A percentile compares a stretch with the other conserved stretches of the same genome.
Evolutionary conservation across 2,113 vertebrate genomes (phyloP).

Genomic region (Notechis scutatus): DNA sequence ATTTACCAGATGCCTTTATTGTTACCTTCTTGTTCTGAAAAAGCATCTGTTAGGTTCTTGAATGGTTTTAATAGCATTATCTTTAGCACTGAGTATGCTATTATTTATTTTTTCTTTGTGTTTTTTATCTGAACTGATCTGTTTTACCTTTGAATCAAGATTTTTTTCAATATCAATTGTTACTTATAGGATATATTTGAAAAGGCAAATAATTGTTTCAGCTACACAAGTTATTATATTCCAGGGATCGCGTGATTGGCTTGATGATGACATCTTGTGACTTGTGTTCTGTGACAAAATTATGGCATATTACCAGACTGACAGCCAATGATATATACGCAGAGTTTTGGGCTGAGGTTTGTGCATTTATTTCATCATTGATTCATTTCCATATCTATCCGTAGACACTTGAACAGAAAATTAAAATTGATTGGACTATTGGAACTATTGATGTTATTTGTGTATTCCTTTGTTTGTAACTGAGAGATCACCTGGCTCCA

Average conservation of each 20-base stretch:
- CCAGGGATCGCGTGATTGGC: conserved; percentile 93
- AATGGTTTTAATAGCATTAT: background rate
- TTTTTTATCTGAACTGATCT: background rate
- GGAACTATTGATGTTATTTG: background rate
- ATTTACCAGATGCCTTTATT: background rate
- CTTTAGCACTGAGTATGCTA: too few relatives aligned
- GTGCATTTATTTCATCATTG: conserved; percentile 12
- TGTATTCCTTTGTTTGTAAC: background rate
- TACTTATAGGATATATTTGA: background rate
- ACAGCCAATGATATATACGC: conserved; percentile 97
- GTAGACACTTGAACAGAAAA: background rate
- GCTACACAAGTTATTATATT: conserved; percentile 51
- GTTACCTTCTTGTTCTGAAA: background rate
- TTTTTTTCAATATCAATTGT: background rate
- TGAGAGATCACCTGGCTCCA: background rate
- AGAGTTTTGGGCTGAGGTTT: conserved; percentile 98
- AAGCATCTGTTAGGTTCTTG: background rate
- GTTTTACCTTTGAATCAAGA: background rate
- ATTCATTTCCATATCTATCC: conserved; percentile 1
- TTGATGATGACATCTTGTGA: conserved; percentile 99
- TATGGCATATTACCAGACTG: conserved; percentile 91
- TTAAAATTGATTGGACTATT: background rate
- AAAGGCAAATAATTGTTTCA: conserved; percentile 16
- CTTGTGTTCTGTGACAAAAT: conserved; percentile 95
- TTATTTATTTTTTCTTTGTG: background rate